Evolutionary conservation across 37 sponge, comb jelly and placozoan genomes (phyloP).

Genomic region (Beroe ovata): DNA sequence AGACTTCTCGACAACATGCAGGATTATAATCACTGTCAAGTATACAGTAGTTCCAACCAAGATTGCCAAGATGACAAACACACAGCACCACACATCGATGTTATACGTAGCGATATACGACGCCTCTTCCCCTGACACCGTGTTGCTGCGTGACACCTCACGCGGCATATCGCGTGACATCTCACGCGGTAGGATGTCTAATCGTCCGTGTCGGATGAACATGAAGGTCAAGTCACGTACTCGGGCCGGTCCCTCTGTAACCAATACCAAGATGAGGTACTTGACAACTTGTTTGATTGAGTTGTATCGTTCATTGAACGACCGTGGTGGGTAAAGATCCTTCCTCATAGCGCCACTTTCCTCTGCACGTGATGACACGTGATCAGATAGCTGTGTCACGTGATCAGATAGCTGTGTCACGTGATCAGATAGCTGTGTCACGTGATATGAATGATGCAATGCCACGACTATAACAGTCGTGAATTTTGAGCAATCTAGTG

Average conservation of each 20-base stretch:
- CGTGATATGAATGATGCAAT: background rate
- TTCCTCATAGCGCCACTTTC: background rate
- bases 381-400: background rate
- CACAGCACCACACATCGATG: slow-evolving; percentile 58
- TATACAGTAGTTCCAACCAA: slow-evolving; percentile 3
- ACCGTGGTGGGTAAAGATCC: background rate
- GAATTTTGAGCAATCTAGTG: too few species aligned
- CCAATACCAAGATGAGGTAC: background rate
- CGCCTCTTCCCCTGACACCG: background rate
- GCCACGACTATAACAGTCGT: too few species aligned
- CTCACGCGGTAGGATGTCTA: background rate
- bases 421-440: background rate
- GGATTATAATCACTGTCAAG: background rate
- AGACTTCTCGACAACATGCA: slow-evolving; percentile 6
- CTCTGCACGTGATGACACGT: background rate
- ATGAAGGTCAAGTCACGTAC: background rate
- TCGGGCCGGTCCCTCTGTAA: background rate
- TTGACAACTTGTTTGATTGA: slow-evolving; percentile 5
- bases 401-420: background rate
- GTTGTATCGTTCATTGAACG: slow-evolving; percentile 11
- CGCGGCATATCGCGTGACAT: background rate
- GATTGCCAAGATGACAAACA: background rate
- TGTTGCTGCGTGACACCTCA: background rate
- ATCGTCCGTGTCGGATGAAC: slow-evolving; percentile 10
- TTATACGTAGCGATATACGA: slow-evolving; percentile 16